These are phyloP conservation scores for Anthopleura sola DNA, from an alignment of 64 coral and sea anemone species.

Conservation along the genomic window DNA sequence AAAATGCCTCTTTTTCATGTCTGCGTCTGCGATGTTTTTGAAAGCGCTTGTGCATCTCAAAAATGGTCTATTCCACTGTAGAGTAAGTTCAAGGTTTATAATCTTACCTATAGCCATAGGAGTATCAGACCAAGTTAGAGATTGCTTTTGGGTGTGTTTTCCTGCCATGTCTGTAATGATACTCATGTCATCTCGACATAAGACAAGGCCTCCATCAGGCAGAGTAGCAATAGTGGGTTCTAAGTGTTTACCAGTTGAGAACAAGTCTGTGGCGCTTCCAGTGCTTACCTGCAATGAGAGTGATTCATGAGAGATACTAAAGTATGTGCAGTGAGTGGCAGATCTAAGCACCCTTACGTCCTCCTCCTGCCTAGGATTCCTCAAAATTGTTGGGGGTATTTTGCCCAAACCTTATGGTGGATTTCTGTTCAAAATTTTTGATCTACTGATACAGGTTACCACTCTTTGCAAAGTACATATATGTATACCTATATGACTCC, in stretches of 20 bases:
- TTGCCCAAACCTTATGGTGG: too few species aligned
- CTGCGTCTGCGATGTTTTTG: too few species aligned
- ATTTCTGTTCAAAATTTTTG: too few species aligned
- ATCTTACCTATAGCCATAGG: slow-evolving; percentile 82
- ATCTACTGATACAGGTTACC: too few species aligned
- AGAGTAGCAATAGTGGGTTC: slow-evolving; percentile 90
- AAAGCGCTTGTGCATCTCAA: too few species aligned
- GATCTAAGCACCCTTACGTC: too few species aligned
- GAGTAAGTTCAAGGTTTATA: not conserved
- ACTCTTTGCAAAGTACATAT: too few species aligned
- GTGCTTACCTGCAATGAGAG: slow-evolving; percentile 58
- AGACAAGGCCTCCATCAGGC: slow-evolving; percentile 71
- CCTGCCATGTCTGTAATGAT: slow-evolving; percentile 91
- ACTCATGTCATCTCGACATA: slow-evolving; percentile 96
- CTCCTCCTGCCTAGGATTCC: too few species aligned
- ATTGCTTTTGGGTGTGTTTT: slow-evolving; percentile 68
- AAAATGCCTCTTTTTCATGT: too few species aligned
- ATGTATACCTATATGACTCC: too few species aligned
- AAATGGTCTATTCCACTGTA: too few species aligned
- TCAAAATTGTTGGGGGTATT: too few species aligned
- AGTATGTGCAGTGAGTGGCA: not conserved
- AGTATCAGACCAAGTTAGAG: slow-evolving; percentile 89
- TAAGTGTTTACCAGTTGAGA: slow-evolving; percentile 90
- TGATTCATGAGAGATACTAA: not conserved
- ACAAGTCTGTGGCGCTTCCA: slow-evolving; percentile 71